Conservation (phyloP, 2,888 invertebrate species). For the Hanleya hanleyi region DNA sequence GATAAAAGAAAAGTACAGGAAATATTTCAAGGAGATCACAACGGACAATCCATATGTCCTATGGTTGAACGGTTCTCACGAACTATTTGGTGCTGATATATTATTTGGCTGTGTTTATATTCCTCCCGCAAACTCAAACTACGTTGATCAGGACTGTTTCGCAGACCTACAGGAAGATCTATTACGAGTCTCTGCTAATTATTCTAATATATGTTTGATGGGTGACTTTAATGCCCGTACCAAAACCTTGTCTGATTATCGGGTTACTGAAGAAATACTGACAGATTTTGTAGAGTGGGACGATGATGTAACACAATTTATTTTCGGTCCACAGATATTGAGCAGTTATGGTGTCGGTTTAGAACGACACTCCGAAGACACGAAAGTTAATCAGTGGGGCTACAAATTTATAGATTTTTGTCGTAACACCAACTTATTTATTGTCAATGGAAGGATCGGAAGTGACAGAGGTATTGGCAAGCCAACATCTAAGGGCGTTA, state of each 20-base stretch:
- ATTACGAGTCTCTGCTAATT: background rate
- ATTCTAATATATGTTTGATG: background rate
- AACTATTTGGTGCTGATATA: background rate
- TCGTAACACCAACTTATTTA: background rate
- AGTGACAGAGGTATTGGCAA: background rate
- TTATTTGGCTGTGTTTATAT: background rate
- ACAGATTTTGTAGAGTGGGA: background rate
- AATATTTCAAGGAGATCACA: background rate
- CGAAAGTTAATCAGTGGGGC: background rate
- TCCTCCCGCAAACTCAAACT: background rate
- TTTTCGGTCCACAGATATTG: background rate
- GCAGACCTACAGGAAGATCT: background rate
- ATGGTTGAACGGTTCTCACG: background rate
- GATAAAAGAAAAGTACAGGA: background rate
- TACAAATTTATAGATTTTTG: background rate
- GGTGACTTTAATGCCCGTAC: constrained; percentile 4
- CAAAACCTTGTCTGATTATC: background rate
- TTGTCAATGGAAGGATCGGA: background rate
- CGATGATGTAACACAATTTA: background rate
- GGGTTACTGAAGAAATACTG: background rate
- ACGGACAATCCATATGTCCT: background rate
- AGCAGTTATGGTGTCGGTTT: background rate
- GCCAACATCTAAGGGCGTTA: background rate
- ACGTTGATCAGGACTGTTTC: background rate
- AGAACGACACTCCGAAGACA: background rate